Percentiles rank a stretch among this genome's conserved stretches.
Evolutionary conservation across 2,888 invertebrate species (phyloP).

Genomic region (Thymelicus sylvestris): DNA sequence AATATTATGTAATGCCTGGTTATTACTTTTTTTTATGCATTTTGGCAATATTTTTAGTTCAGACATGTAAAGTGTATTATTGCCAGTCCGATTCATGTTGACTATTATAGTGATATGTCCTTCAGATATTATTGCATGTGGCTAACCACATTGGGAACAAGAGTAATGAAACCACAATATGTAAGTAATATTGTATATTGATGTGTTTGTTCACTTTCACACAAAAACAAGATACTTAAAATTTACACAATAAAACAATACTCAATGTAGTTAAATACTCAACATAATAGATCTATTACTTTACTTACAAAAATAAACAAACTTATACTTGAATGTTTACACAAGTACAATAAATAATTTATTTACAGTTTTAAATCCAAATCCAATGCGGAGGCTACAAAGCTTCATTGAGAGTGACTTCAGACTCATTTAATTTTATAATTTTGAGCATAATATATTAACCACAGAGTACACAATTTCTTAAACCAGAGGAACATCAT

Average conservation of each 20-base stretch:
- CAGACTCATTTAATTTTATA: conserved; percentile 25
- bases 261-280: conserved; percentile 73
- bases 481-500: conserved; percentile 47
- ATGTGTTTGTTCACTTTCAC: conserved; percentile 81
- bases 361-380: conserved; percentile 55
- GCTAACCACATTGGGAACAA: conserved; percentile 39
- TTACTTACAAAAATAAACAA: conserved; percentile 73
- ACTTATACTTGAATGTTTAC: conserved; percentile 59
- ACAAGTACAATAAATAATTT: conserved; percentile 64
- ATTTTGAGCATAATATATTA: conserved; percentile 40
- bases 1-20: conserved; percentile 19
- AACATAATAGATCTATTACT: conserved; percentile 77
- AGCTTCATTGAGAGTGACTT: conserved; percentile 9
- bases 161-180: conserved; percentile 61
- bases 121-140: conserved; percentile 27
- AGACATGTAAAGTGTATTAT: not conserved
- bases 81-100: conserved; percentile 19
- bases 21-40: not conserved
- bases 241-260: conserved; percentile 79
- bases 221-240: conserved; percentile 79
- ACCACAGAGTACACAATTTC: conserved; percentile 35
- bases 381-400: conserved; percentile 35
- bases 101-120: conserved; percentile 5
- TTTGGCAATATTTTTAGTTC: not conserved
- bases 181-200: conserved; percentile 81